phyloP scores from a whole-genome alignment of 2,113 vertebrate genomes.

The Lampris megalopsis region DNA sequence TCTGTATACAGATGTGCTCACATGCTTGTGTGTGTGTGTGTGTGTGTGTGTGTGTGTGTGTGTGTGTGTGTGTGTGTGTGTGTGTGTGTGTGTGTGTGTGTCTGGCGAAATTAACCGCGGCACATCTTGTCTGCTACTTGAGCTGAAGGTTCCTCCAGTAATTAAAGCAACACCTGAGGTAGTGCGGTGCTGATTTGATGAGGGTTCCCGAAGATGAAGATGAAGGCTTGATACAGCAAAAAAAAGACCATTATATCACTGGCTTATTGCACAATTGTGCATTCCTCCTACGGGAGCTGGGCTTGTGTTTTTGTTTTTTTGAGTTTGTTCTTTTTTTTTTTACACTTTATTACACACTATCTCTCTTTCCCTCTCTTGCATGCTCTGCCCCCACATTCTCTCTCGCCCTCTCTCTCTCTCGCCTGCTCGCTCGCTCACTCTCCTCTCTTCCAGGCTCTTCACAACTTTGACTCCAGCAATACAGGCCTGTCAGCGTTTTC shows the following conservation, averaged over 20 bases:
- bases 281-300: conserved; percentile 73
- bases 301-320: conserved; percentile 54
- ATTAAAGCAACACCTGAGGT: conserved; percentile 76
- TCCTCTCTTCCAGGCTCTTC: conserved; percentile 51
- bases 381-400: conserved; percentile 3
- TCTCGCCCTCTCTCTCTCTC: conserved; percentile 36
- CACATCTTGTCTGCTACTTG: conserved; percentile 43
- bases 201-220: conserved; percentile 71
- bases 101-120: conserved; percentile 53
- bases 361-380: background rate
- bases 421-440: conserved; percentile 33
- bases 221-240: conserved; percentile 72
- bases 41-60: background rate
- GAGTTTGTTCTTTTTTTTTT: background rate
- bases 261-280: conserved; percentile 74
- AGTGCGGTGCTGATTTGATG: conserved; percentile 75
- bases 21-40: background rate
- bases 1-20: background rate
- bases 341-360: conserved; percentile 66
- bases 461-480: conserved; percentile 51
- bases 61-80: background rate
- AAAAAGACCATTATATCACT: conserved; percentile 67
- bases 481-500: conserved; percentile 70
- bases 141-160: conserved; percentile 66
- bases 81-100: conserved; percentile 2